phyloP scores from a whole-genome alignment of 2,888 invertebrate species.

The Euphydryas editha region DNA sequence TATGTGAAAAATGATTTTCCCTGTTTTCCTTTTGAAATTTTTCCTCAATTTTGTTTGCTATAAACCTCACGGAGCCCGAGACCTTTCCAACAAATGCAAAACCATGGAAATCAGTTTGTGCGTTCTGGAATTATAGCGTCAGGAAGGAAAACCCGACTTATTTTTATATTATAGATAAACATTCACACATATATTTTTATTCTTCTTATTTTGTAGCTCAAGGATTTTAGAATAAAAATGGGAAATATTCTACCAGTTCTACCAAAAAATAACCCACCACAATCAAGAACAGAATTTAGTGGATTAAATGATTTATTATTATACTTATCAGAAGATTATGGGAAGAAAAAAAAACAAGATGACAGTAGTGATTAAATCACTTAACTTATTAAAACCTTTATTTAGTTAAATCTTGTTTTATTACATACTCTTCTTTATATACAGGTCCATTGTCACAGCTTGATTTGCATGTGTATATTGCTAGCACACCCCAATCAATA shows the following conservation, averaged over 20 bases:
- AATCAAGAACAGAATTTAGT: slow-evolving; percentile 93
- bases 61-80: no score
- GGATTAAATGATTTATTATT: slow-evolving; percentile 92
- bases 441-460: slow-evolving; percentile 87
- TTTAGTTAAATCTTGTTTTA: slow-evolving; percentile 91
- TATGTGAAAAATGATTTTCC: no score
- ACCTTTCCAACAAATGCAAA: no score
- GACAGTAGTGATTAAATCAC: slow-evolving; percentile 18
- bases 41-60: no score
- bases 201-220: slow-evolving; percentile 82
- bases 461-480: slow-evolving; percentile 92
- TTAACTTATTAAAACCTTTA: slow-evolving; percentile 45
- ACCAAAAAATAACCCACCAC: slow-evolving; percentile 90
- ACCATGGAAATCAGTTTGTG: no score
- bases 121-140: no score
- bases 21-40: no score
- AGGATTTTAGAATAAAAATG: slow-evolving; percentile 92
- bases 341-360: slow-evolving; percentile 55
- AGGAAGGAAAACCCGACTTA: no score
- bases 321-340: slow-evolving; percentile 87
- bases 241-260: slow-evolving; percentile 90
- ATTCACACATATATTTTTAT: not conserved
- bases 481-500: slow-evolving; percentile 96
- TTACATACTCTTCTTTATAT: slow-evolving; percentile 91
- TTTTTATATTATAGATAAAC: no score